Evolutionary conservation across 2,797 vertebrate species (phyloP).

Genomic region (Pseudochaenichthys georgianus): DNA sequence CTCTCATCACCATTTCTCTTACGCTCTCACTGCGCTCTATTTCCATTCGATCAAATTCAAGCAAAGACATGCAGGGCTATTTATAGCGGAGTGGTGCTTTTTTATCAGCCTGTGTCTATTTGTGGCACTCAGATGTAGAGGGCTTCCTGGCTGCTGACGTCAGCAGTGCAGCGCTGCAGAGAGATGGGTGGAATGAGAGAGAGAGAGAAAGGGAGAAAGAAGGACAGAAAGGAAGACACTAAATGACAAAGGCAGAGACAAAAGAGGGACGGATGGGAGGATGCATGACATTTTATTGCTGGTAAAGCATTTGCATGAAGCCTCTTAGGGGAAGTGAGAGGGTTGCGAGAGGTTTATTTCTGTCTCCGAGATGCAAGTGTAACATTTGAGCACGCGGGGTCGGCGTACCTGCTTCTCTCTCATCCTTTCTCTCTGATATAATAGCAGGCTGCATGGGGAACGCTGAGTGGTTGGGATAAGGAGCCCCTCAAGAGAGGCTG

Average conservation of each 20-base stretch:
- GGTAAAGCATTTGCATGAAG: constrained; percentile 60
- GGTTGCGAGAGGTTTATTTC: constrained; percentile 61
- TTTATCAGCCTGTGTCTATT: constrained; percentile 87
- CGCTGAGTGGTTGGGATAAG: constrained; percentile 70
- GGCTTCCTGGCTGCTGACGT: constrained; percentile 88
- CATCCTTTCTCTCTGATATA: constrained; percentile 60
- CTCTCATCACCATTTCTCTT: constrained; percentile 20
- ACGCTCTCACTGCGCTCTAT: constrained; percentile 52
- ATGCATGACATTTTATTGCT: constrained; percentile 51
- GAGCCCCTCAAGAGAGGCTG: constrained; percentile 74
- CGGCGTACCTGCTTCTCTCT: constrained; percentile 52
- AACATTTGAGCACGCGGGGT: constrained; percentile 30
- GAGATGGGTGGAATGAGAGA: constrained; percentile 58
- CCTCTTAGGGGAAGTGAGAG: constrained; percentile 51
- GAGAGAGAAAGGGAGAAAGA: constrained; percentile 14
- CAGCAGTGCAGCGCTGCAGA: constrained; percentile 83
- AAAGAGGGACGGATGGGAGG: constrained; percentile 32
- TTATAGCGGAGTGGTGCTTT: constrained; percentile 84
- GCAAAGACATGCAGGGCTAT: constrained; percentile 83
- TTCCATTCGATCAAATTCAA: constrained; percentile 81
- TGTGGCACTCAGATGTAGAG: constrained; percentile 85
- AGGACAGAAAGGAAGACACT: constrained; percentile 27
- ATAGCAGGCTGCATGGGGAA: constrained; percentile 62
- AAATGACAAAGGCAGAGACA: constrained; percentile 53
- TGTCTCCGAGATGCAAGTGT: constrained; percentile 43